phyloP scores from a whole-genome alignment of 2,113 vertebrate species.

The Mohoua ochrocephala region DNA sequence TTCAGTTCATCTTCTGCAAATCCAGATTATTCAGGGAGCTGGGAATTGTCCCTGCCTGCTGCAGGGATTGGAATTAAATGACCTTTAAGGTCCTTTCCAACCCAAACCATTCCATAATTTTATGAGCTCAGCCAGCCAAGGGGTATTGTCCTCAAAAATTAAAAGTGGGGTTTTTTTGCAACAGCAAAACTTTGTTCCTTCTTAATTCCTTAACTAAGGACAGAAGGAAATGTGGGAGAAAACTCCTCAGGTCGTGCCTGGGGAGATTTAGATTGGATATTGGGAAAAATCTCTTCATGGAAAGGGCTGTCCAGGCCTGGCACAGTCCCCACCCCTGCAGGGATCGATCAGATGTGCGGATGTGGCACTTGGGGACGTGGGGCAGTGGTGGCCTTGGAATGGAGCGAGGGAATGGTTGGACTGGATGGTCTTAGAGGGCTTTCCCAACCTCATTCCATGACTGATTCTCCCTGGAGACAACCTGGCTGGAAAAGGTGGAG shows the following conservation, averaged over 20 bases:
- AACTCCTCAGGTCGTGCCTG: background rate
- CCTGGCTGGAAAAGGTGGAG: background rate
- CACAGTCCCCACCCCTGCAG: background rate
- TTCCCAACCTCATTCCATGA: background rate
- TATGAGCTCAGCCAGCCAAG: background rate
- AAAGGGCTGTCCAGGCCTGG: background rate
- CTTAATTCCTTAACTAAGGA: background rate
- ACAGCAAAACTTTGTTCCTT: background rate
- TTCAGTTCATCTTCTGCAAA: background rate
- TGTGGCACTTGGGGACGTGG: background rate
- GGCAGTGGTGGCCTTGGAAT: background rate
- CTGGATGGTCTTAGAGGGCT: background rate
- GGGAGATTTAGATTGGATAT: background rate
- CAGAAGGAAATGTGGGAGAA: background rate
- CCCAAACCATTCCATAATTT: background rate
- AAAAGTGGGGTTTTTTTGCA: background rate
- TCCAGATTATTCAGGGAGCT: background rate
- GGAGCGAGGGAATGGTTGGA: background rate
- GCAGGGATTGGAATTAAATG: background rate
- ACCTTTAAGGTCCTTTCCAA: background rate
- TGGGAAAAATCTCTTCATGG: background rate
- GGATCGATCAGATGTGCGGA: background rate
- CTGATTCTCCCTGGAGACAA: background rate
- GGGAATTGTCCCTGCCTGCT: background rate
- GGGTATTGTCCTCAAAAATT: background rate